Base-by-base conservation (phyloP, 2,888 invertebrate species). In the Lysandra bellargus region DNA sequence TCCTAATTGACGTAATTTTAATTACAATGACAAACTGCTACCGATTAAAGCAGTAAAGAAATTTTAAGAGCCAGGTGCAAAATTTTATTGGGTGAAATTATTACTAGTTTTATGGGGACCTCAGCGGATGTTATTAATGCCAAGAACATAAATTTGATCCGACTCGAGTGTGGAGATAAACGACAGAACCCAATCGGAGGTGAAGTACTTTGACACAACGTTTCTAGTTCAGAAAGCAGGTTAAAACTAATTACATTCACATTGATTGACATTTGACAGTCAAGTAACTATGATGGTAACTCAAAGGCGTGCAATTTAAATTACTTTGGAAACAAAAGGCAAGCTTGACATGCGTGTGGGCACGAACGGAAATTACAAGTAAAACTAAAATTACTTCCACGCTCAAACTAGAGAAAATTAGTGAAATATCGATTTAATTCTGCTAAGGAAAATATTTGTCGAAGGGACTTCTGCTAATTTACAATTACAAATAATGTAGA, bases 291-390 rank as follows among this genome's bases (percentile, higher is more conserved):
- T 76, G 76, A 76, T 76, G 30, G 37, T 73, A 74, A 79, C 37
- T 79, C 74, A 75, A 69, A 72, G 73, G 60, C 60, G 40, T 79
- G 60, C 44, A 64, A 64, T 79, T 53, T 79, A 76, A 79, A 76
- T 40, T 64, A 60, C 64, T 76, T 44, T 57, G 76, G 76, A 76
- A 76, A 76, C 79, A 79, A 76, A 75, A 49, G 79, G 3, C 30
- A 33, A 64, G 74, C 74, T 75, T 78, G 64, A 78, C 64, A 73
- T 73, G 74, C 78, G 80, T 80, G 80, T 80, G 80, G 81, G 81
- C 79, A 80, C 60, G 78, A 77, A 64, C 78, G 81, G 79, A 80
- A 81, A 80, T 80, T 81, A 80, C 49, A 76, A 57, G 14, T 53
- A 76, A 53, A 53, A 53, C 76, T 53, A 76, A 37, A 57, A 76